phyloP scores from a whole-genome alignment of 1,140 invertebrate species.

The Aphis gossypii region DNA sequence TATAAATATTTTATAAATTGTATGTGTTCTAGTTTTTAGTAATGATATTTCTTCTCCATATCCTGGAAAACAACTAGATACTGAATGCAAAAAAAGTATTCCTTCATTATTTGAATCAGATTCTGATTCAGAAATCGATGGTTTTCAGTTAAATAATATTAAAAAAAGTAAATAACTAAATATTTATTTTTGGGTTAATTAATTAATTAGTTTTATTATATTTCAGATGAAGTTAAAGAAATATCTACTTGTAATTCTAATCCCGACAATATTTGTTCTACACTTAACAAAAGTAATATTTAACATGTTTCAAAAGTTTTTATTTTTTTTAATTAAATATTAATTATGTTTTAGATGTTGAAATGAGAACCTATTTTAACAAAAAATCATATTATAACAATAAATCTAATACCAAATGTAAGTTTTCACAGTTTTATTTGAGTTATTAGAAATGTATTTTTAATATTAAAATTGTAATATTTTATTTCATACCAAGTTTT shows the following conservation, averaged over 20 bases:
- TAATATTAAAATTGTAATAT: neutral
- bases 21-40: conserved; percentile 37
- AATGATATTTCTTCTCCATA: neutral
- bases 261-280: neutral
- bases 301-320: neutral
- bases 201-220: neutral
- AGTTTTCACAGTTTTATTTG: neutral
- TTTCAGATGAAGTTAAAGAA: neutral
- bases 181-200: neutral
- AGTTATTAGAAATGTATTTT: neutral
- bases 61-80: neutral
- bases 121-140: conserved; percentile 13
- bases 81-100: neutral
- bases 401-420: neutral
- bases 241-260: neutral
- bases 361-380: conserved; percentile 43
- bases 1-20: neutral
- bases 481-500: neutral
- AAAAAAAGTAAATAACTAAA: conserved; percentile 1
- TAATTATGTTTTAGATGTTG: conserved; percentile 2
- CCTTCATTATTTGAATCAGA: conserved; percentile 51
- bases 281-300: conserved; percentile 26
- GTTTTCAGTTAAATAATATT: neutral
- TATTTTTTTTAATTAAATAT: neutral
- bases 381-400: conserved; percentile 35